Evolutionary conservation across 2,888 invertebrate genomes (phyloP).

Genomic region (Myopa tessellatipennis): DNA sequence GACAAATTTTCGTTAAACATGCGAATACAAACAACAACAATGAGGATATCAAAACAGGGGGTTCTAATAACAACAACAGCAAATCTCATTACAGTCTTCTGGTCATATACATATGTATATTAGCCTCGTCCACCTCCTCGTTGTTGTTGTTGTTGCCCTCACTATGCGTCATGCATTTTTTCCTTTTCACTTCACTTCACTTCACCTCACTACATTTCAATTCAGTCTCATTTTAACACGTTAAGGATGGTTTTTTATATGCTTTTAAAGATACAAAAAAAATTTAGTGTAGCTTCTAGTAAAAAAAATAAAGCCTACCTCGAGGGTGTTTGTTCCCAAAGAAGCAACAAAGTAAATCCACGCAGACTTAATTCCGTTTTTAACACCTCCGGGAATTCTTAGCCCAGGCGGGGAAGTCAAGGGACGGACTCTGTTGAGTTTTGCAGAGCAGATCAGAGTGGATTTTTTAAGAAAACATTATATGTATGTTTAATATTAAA

Average conservation of each 20-base stretch:
- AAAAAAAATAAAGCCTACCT: conserved; percentile 44
- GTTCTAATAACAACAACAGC: neutral
- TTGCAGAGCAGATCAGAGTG: too few relatives aligned
- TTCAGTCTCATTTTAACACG: conserved; percentile 18
- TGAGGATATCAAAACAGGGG: neutral
- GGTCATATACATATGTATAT: conserved; percentile 12
- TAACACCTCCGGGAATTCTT: conserved; percentile 51
- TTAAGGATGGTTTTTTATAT: conserved; percentile 21
- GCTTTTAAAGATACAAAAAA: conserved; percentile 27
- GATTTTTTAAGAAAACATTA: conserved; percentile 33
- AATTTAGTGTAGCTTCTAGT: neutral
- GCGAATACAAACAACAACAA: neutral
- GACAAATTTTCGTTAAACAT: conserved; percentile 7
- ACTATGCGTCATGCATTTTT: neutral
- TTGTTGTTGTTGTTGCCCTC: neutral
- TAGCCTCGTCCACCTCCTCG: neutral
- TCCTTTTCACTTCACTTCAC: neutral
- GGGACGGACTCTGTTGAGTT: neutral
- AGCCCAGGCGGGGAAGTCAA: neutral
- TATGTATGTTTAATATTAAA: neutral
- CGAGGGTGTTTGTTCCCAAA: conserved; percentile 44
- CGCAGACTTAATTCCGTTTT: conserved; percentile 50
- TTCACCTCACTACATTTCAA: neutral
- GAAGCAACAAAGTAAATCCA: conserved; percentile 35
- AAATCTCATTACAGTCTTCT: neutral